Conservation (phyloP, 2,797 vertebrate genomes). For the Psittacula derbiana region DNA sequence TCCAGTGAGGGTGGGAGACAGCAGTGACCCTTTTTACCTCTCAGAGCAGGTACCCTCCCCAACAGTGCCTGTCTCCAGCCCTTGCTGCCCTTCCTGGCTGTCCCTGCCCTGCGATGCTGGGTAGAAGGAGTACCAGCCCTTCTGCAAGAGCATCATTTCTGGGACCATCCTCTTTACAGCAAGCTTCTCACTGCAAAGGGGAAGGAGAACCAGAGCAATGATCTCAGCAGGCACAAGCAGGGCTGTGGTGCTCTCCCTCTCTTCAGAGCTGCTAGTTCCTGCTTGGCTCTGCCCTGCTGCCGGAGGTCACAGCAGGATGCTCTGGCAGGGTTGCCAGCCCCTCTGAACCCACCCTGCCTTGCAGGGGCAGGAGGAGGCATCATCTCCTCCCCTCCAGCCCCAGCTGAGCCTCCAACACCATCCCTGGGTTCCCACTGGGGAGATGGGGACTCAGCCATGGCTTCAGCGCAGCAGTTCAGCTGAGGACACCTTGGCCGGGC, state of each 20-base stretch:
- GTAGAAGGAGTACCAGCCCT: neutral
- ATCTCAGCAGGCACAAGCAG: neutral
- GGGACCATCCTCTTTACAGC: neutral
- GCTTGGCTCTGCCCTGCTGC: neutral
- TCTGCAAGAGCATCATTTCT: neutral
- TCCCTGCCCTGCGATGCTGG: fast-evolving
- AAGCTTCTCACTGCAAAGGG: neutral
- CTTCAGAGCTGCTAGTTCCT: neutral
- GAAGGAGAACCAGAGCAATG: neutral
- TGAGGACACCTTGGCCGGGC: neutral
- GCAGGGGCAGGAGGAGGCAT: too few relatives aligned
- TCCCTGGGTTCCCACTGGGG: neutral
- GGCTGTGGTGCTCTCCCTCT: neutral
- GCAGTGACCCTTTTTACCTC: neutral
- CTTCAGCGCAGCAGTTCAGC: fast-evolving
- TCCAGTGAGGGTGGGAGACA: neutral
- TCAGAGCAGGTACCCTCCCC: neutral
- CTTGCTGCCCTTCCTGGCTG: too few relatives aligned
- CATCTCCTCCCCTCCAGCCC: neutral
- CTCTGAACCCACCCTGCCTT: neutral
- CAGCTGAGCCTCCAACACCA: neutral
- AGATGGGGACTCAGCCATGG: fast-evolving
- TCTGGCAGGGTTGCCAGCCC: neutral
- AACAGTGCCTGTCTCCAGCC: fast-evolving
- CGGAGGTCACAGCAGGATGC: neutral